Evolutionary conservation across 2,113 vertebrate genomes (phyloP).

Genomic region (Orthochromis malagaraziensis): DNA sequence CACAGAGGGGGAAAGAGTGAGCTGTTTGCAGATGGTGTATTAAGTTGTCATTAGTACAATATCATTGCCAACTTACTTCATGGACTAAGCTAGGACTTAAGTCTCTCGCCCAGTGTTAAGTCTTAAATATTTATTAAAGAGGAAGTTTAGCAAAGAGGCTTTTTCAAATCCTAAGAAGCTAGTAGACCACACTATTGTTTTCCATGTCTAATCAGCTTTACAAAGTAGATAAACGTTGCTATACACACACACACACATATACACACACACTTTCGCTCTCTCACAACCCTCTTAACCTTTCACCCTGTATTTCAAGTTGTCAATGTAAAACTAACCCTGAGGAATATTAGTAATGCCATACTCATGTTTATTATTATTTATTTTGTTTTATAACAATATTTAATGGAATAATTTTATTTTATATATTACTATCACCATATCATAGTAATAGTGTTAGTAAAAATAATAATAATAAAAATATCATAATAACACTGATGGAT

Average conservation of each 20-base stretch:
- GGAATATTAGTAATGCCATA: neutral
- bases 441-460: neutral
- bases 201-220: conserved; percentile 48
- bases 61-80: conserved; percentile 8
- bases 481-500: neutral
- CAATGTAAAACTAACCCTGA: neutral
- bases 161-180: conserved; percentile 41
- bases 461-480: neutral
- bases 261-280: neutral
- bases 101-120: conserved; percentile 24
- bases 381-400: neutral
- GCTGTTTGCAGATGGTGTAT: neutral
- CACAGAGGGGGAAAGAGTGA: neutral
- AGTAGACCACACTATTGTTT: conserved; percentile 43
- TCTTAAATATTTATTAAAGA: conserved; percentile 64
- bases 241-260: rapidly evolving
- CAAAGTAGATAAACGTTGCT: neutral
- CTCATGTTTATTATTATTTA: neutral
- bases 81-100: conserved; percentile 31
- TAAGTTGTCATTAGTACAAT: neutral
- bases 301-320: neutral
- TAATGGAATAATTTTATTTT: neutral
- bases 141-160: conserved; percentile 61
- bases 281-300: neutral
- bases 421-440: neutral